phyloP scores from a whole-genome alignment of 1,140 invertebrate species.

The Tetramorium simillimum region DNA sequence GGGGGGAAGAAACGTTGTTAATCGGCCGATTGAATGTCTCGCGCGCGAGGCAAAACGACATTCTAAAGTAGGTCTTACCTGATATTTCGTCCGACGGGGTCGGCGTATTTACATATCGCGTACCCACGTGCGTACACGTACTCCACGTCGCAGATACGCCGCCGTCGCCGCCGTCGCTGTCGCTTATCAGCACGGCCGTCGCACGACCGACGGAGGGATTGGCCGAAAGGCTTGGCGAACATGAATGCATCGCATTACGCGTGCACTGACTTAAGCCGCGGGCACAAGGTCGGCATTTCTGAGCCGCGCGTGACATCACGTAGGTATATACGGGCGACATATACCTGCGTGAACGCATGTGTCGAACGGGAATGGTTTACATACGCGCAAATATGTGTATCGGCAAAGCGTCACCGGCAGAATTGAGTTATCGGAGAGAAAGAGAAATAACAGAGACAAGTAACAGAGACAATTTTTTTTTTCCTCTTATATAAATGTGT shows the following conservation, averaged over 20 bases:
- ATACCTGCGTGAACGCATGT: not conserved
- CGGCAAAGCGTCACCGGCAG: not conserved
- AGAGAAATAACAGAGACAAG: not conserved
- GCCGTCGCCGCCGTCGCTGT: not conserved
- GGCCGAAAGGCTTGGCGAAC: conserved; percentile 75
- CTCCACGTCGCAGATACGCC: conserved; percentile 15
- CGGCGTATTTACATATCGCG: conserved; percentile 34
- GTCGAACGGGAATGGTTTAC: conserved; percentile 6
- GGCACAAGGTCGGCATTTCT: conserved; percentile 75
- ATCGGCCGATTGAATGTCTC: not conserved
- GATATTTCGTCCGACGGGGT: not conserved
- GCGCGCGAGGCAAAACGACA: not conserved
- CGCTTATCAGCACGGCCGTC: conserved; percentile 64
- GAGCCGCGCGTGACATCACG: conserved; percentile 73
- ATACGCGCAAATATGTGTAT: not conserved
- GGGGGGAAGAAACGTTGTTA: not conserved
- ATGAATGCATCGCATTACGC: conserved; percentile 75
- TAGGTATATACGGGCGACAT: conserved; percentile 60
- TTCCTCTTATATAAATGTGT: not conserved
- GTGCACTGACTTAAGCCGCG: conserved; percentile 72
- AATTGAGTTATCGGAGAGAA: not conserved
- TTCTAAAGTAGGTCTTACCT: not conserved
- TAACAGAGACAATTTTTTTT: too few species aligned
- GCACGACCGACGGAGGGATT: conserved; percentile 64
- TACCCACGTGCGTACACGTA: conserved; percentile 24